Evolutionary conservation across 2,113 vertebrate species (phyloP).

Genomic region (Phyllostomus discolor): DNA sequence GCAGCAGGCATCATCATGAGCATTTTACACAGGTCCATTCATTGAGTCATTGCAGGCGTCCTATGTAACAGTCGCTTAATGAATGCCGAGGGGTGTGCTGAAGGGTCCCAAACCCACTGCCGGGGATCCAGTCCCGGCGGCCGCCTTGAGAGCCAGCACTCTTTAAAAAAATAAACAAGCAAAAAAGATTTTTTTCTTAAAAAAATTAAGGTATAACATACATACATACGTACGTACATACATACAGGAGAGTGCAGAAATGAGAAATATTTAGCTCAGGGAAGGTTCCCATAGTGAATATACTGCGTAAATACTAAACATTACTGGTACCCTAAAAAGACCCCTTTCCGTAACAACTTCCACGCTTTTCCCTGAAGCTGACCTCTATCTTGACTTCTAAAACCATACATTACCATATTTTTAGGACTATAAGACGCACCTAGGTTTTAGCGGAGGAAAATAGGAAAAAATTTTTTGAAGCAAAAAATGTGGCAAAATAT

Average conservation of each 20-base stretch:
- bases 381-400: neutral
- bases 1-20: neutral
- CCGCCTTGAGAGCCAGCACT: neutral
- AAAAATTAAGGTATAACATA: neutral
- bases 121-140: neutral
- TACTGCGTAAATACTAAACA: neutral
- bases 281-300: neutral
- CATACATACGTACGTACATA: neutral
- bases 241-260: neutral
- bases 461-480: too few species aligned
- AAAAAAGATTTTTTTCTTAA: neutral
- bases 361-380: neutral
- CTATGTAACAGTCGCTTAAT: neutral
- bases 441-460: too few species aligned
- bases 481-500: too few species aligned
- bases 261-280: neutral
- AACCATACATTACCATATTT: neutral
- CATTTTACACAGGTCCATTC: neutral
- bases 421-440: too few species aligned
- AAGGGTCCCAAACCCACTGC: neutral
- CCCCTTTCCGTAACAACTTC: neutral
- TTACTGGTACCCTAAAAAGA: neutral
- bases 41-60: neutral
- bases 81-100: neutral
- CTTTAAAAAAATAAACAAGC: neutral